Evolutionary conservation across 23 tunicate species (phyloP).

Genomic region (Trididemnum clinides): DNA sequence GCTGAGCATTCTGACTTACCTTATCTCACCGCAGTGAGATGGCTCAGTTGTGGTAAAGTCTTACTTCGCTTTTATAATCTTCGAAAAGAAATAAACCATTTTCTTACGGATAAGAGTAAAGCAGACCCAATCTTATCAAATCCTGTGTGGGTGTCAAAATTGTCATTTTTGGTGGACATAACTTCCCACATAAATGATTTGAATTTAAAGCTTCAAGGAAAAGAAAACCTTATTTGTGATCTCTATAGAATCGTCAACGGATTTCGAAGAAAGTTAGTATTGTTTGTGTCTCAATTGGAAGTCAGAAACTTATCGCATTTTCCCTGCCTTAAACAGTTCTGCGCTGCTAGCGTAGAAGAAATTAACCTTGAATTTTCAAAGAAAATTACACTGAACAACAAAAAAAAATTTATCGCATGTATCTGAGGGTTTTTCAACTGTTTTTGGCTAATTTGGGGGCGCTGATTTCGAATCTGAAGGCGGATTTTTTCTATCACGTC

Average conservation of each 20-base stretch:
- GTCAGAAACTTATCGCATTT: conserved; percentile 42
- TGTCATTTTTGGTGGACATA: conserved; percentile 55
- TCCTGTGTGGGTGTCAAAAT: conserved; percentile 40
- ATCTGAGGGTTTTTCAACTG: too few species aligned
- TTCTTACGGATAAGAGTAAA: conserved; percentile 30
- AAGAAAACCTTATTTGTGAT: conserved; percentile 48
- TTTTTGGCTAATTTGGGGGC: too few species aligned
- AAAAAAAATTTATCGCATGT: too few species aligned
- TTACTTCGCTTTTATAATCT: conserved; percentile 44
- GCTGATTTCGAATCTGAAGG: too few species aligned
- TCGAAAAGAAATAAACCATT: conserved; percentile 31
- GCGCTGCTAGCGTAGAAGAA: conserved; percentile 39
- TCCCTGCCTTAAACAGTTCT: conserved; percentile 26
- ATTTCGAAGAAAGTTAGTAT: conserved; percentile 37
- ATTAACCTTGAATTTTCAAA: conserved; percentile 34
- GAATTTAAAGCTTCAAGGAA: conserved; percentile 33
- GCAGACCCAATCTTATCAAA: conserved; percentile 20
- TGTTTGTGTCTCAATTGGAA: conserved; percentile 44
- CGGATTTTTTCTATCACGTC: too few species aligned
- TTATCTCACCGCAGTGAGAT: conserved; percentile 51
- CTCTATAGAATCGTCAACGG: conserved; percentile 49
- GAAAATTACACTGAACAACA: too few species aligned
- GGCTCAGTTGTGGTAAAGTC: conserved; percentile 54
- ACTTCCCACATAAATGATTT: conserved; percentile 38
- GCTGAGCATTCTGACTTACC: conserved; percentile 48